A percentile compares a stretch with the other conserved stretches of the same genome.
These are phyloP conservation scores for Isichthys henryi DNA, from an alignment of 2,113 vertebrate species.

Conservation along the genomic window DNA sequence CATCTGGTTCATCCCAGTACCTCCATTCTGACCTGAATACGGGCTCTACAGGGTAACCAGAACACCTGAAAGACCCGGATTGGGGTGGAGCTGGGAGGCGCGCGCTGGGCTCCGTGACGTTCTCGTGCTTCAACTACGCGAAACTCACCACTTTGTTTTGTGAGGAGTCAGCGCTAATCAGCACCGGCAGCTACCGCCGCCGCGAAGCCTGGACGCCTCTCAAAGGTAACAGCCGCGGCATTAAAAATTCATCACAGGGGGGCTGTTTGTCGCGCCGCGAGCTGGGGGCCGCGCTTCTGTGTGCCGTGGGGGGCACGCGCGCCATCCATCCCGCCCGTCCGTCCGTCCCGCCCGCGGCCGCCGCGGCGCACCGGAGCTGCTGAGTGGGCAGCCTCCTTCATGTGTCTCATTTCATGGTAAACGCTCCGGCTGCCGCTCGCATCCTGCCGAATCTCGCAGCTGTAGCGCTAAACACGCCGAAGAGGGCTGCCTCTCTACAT, in stretches of 20 bases:
- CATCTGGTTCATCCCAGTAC: not conserved
- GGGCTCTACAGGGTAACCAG: not conserved
- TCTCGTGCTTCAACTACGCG: not conserved
- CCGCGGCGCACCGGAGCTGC: not conserved
- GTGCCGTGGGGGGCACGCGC: not conserved
- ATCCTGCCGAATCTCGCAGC: slow-evolving; percentile 47
- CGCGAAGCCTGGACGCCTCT: not conserved
- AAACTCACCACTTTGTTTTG: not conserved
- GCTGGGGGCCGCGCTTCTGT: not conserved
- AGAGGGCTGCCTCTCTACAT: slow-evolving; percentile 54
- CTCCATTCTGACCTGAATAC: not conserved
- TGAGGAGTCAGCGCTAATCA: not conserved
- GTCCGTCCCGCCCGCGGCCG: not conserved
- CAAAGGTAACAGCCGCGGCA: not conserved
- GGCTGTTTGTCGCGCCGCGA: not conserved
- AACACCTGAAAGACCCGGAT: not conserved
- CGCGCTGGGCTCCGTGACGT: not conserved
- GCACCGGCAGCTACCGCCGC: not conserved
- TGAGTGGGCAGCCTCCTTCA: not conserved
- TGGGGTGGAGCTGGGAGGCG: not conserved
- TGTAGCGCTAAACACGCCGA: slow-evolving; percentile 56
- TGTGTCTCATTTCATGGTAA: not conserved
- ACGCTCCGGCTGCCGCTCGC: not conserved
- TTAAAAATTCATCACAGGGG: not conserved
- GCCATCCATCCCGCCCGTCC: not conserved